Percentiles rank a stretch among this genome's conserved stretches.
phyloP scores from a whole-genome alignment of 2,888 invertebrate genomes.

The Elgonia sp. region DNA sequence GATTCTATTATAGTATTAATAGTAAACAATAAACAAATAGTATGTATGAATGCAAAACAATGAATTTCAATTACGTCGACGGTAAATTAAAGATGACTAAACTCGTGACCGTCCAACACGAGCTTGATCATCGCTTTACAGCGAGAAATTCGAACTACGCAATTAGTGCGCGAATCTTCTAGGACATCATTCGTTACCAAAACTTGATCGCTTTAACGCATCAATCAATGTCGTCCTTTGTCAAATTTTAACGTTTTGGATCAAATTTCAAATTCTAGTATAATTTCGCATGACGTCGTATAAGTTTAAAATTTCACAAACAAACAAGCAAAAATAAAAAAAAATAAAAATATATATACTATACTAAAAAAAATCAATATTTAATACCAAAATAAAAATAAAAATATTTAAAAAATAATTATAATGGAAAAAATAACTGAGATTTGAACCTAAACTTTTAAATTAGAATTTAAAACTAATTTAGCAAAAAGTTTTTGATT shows the following conservation, averaged over 20 bases:
- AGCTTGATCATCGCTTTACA: background rate
- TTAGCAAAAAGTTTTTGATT: too few relatives aligned
- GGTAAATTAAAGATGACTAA: slow-evolving; percentile 10
- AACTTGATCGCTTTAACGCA: background rate
- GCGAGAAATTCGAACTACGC: slow-evolving; percentile 13
- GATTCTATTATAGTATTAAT: too few relatives aligned
- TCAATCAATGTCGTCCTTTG: background rate
- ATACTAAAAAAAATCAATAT: too few relatives aligned
- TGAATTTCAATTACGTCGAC: slow-evolving; percentile 3
- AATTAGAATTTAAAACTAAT: too few relatives aligned
- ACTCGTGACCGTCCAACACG: background rate
- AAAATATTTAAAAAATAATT: too few relatives aligned
- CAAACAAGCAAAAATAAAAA: background rate
- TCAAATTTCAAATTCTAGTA: background rate
- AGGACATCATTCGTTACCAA: background rate
- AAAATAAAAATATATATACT: background rate
- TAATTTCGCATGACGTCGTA: background rate
- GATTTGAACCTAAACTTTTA: too few relatives aligned
- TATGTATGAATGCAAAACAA: too few relatives aligned
- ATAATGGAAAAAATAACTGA: too few relatives aligned
- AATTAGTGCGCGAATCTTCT: background rate
- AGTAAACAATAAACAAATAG: too few relatives aligned
- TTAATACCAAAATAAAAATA: too few relatives aligned
- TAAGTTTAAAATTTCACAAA: background rate
- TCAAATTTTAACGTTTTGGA: background rate